These are phyloP conservation scores for Luperina testacea DNA, from an alignment of 2,888 invertebrate species.

Conservation along the genomic window DNA sequence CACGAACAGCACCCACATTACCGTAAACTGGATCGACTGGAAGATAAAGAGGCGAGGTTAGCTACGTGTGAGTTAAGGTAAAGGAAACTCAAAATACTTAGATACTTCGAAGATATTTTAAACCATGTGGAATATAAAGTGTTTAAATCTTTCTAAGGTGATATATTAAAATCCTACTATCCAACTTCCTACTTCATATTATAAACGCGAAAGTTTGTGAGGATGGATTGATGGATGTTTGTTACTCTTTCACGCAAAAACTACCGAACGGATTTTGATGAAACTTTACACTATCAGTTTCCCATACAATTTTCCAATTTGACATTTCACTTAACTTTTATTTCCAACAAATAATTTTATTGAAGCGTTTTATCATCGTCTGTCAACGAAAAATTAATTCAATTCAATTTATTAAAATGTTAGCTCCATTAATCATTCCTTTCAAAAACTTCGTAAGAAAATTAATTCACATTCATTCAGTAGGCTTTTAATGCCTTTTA, in stretches of 20 bases:
- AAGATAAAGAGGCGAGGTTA: constrained; percentile 38
- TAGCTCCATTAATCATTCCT: constrained; percentile 46
- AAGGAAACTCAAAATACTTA: background rate
- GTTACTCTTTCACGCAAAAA: too few species aligned
- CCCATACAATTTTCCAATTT: constrained; percentile 17
- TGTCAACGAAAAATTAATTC: constrained; percentile 30
- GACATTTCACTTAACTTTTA: constrained; percentile 33
- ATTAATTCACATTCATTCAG: constrained; percentile 39
- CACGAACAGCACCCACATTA: constrained; percentile 95
- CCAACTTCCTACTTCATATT: too few species aligned
- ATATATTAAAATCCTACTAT: background rate
- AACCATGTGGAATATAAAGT: background rate
- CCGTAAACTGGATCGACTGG: constrained; percentile 96
- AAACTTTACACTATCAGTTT: background rate
- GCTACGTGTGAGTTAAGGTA: background rate
- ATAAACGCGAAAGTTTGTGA: too few species aligned
- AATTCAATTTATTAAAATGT: constrained; percentile 24
- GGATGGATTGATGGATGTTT: too few species aligned
- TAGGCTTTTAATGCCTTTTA: constrained; percentile 12
- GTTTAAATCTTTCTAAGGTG: background rate
- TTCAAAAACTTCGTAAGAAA: constrained; percentile 41
- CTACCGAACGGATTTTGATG: too few species aligned
- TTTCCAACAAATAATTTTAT: constrained; percentile 35
- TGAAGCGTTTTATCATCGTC: constrained; percentile 19
- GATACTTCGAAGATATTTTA: background rate